Evolutionary conservation across 2,888 invertebrate genomes (phyloP).

Genomic region (Drosophila neonasuta): DNA sequence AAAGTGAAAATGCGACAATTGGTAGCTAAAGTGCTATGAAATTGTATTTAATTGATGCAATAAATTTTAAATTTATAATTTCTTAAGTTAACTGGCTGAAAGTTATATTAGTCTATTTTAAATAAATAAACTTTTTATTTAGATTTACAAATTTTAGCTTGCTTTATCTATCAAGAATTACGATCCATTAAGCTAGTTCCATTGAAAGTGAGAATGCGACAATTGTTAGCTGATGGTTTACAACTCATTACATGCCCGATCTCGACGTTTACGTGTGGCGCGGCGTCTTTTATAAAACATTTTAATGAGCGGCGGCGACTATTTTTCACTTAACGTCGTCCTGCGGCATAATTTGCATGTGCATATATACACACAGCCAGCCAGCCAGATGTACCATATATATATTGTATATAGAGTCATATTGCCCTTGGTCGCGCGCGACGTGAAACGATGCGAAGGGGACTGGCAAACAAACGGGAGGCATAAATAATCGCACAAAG

Average conservation of each 20-base stretch:
- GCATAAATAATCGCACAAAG: slow-evolving; percentile 76
- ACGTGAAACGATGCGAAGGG: slow-evolving; percentile 10
- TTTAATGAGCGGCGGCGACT: slow-evolving; percentile 59
- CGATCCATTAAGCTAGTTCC: neutral
- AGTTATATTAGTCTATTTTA: too few species aligned
- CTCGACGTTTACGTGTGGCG: slow-evolving; percentile 12
- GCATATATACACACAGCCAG: slow-evolving; percentile 23
- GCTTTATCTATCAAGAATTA: neutral
- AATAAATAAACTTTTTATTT: neutral
- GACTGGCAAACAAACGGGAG: slow-evolving; percentile 58
- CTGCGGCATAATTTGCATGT: slow-evolving; percentile 63
- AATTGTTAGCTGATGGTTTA: slow-evolving; percentile 51
- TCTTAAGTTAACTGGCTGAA: too few species aligned
- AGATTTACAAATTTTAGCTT: neutral
- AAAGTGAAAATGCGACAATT: slow-evolving; percentile 22
- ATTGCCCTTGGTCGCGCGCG: slow-evolving; percentile 35
- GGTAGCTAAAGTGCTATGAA: slow-evolving; percentile 45
- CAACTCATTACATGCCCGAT: slow-evolving; percentile 51
- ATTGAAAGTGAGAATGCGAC: slow-evolving; percentile 16
- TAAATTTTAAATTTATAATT: too few species aligned
- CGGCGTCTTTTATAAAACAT: slow-evolving; percentile 27
- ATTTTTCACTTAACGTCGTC: slow-evolving; percentile 53
- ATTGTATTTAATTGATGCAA: too few species aligned
- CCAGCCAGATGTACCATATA: neutral
- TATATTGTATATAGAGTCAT: slow-evolving; percentile 38